Percentiles rank a stretch among this genome's conserved stretches.
Evolutionary conservation across 2,797 vertebrate species (phyloP).

Genomic region (Mallotus villosus): DNA sequence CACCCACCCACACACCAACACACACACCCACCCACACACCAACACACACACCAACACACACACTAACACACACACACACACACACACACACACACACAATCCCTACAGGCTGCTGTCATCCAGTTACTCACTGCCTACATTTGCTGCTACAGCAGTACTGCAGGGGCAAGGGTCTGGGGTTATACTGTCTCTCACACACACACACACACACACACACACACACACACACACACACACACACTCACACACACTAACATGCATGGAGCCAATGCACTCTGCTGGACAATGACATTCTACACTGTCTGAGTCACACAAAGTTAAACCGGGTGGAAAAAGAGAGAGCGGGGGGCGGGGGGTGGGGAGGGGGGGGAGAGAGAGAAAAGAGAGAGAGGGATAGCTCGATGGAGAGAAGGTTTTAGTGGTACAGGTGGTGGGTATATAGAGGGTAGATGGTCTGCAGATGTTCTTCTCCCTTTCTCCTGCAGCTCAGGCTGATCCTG

Average conservation of each 20-base stretch:
- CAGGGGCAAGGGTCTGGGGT: slow-evolving; percentile 50
- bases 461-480: neutral
- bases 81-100: slow-evolving; percentile 61
- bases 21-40: slow-evolving; percentile 53
- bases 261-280: slow-evolving; percentile 20
- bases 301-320: slow-evolving; percentile 40
- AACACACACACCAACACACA: slow-evolving; percentile 36
- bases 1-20: slow-evolving; percentile 35
- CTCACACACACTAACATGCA: no score
- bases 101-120: slow-evolving; percentile 48
- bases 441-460: neutral
- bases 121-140: slow-evolving; percentile 66
- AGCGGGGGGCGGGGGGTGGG: neutral
- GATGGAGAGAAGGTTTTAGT: neutral
- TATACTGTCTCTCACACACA: slow-evolving; percentile 49
- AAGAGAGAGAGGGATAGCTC: neutral
- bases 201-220: slow-evolving; percentile 21
- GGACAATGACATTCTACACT: slow-evolving; percentile 44
- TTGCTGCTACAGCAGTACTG: slow-evolving; percentile 64
- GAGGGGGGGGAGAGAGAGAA: neutral
- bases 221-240: slow-evolving; percentile 24
- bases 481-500: neutral
- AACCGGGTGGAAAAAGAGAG: neutral
- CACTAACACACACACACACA: slow-evolving; percentile 9
- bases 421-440: no score